Evolutionary conservation across 1,140 invertebrate genomes (phyloP).

Genomic region (Maconellicoccus hirsutus): DNA sequence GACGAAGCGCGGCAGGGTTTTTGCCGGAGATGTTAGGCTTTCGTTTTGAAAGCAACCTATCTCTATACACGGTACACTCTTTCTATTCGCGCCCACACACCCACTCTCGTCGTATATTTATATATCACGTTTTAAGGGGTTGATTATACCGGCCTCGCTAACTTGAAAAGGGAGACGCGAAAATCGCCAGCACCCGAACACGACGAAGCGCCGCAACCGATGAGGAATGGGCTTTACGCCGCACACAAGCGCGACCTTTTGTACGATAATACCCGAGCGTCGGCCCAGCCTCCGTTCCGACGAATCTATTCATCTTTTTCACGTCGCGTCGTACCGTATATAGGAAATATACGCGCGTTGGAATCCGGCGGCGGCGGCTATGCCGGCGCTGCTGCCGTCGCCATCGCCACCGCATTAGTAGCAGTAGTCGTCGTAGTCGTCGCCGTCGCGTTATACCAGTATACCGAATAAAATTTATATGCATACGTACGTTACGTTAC

Average conservation of each 20-base stretch:
- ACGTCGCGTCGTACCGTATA: background rate
- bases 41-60: background rate
- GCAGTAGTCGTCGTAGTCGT: background rate
- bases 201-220: background rate
- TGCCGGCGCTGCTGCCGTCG: background rate
- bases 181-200: background rate
- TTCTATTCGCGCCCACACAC: background rate
- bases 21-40: background rate
- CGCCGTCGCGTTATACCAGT: background rate
- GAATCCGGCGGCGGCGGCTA: background rate
- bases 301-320: conserved; percentile 9
- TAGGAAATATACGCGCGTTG: background rate
- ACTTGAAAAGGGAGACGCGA: too few species aligned
- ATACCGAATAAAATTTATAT: background rate
- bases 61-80: too few species aligned
- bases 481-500: background rate
- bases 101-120: background rate
- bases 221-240: background rate
- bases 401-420: background rate
- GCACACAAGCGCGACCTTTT: background rate
- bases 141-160: background rate
- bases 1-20: background rate
- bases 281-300: background rate
- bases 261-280: background rate
- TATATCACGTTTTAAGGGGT: background rate